Evolutionary conservation across 2,797 vertebrate species (phyloP), one percentile per base, ranked within the genome.

Genomic region (Dryobates pubescens): DNA sequence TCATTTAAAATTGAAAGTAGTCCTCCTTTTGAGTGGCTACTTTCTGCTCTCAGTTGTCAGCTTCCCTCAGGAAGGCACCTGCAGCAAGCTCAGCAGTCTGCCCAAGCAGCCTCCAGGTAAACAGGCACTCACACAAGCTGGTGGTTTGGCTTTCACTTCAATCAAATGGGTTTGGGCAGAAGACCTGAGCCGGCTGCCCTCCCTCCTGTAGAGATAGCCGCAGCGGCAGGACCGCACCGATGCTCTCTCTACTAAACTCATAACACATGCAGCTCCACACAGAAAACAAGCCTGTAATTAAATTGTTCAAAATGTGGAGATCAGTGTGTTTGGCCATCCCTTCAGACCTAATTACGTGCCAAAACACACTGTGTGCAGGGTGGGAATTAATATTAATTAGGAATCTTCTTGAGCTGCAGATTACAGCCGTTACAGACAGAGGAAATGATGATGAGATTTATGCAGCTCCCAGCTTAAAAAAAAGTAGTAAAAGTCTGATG

Each of bases 371-470:
- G 84, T 90, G 79, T 2, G 1, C 82, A 56, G 89, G 64, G 82
- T 92, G 76, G 79, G 92, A 92, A 95, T 95, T 96, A 96, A 95
- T 96, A 96, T 94, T 96, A 96, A 96, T 94, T 95, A 96, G 85
- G 68, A 91, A 77, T 91, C 77, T 81, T 90, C 90, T 43, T 93
- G 92, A 90, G 79, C 93, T 89, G 90, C 93, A 93, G 87, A 91
- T 90, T 95, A 74, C 54, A 88, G 56, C 85, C 19, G 68, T 91
- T 89, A 91, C n/a, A 91, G 67, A 59, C 87, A 76, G 90, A 94
- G 94, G 82, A 96, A 96, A 94, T 81, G n/a, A 86, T 93, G 76
- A 90, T 71, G 87, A 79, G 81, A 93, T 83, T 88, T 89, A 92
- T 93, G 94, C 80, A 92, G 91, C 85, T 93, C 89, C 65, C 86